phyloP scores from a whole-genome alignment of 1,140 invertebrate genomes.

The Himalopsyche phryganea region DNA sequence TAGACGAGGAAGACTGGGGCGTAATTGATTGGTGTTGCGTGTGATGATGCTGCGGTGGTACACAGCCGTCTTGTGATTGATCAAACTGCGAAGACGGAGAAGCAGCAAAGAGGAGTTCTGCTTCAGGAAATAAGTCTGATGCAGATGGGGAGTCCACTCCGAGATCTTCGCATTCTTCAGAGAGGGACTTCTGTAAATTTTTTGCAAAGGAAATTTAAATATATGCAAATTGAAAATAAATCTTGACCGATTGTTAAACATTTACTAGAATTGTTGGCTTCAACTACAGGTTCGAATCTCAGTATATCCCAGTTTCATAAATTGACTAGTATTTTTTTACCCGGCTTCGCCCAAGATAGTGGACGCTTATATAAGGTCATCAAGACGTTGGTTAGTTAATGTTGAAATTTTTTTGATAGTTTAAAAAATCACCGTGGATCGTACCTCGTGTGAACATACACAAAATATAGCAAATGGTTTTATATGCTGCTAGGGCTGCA shows the following conservation, averaged over 20 bases:
- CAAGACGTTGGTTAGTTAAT: too few relatives aligned
- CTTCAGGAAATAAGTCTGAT: slow-evolving; percentile 73
- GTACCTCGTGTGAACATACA: too few relatives aligned
- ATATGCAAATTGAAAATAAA: neutral
- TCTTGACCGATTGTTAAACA: neutral
- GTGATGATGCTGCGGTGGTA: slow-evolving; percentile 20
- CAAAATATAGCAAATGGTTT: too few relatives aligned
- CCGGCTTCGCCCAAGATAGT: too few relatives aligned
- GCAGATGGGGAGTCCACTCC: slow-evolving; percentile 74
- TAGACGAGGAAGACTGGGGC: neutral
- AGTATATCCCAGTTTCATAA: too few relatives aligned
- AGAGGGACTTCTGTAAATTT: slow-evolving; percentile 64
- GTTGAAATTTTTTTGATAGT: too few relatives aligned
- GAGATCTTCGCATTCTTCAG: slow-evolving; percentile 72
- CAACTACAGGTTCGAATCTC: too few relatives aligned
- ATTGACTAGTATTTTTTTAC: too few relatives aligned
- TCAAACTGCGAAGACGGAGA: slow-evolving; percentile 46
- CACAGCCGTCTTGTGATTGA: slow-evolving; percentile 37
- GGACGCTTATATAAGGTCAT: too few relatives aligned
- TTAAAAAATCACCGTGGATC: too few relatives aligned
- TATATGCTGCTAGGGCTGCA: too few relatives aligned
- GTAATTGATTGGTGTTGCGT: neutral
- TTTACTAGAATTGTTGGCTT: neutral
- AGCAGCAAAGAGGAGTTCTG: slow-evolving; percentile 62
- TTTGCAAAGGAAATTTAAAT: too few relatives aligned